Evolutionary conservation across 1,140 invertebrate genomes (phyloP), one percentile per base, ranked within the genome.

Genomic region (Diorhabda carinulata): DNA sequence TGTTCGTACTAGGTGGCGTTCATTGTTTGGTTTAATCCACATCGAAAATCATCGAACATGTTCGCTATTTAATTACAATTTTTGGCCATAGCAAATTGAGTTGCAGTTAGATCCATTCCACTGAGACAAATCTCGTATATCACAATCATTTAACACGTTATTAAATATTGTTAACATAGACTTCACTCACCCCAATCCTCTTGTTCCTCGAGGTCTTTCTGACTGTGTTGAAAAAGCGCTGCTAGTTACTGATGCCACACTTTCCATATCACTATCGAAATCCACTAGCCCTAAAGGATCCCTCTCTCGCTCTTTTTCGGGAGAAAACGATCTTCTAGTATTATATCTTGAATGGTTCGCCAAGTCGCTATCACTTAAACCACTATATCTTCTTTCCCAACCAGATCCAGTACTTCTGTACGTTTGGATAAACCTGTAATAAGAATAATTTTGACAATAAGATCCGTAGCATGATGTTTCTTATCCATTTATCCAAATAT

Each of bases 221-320:
- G 92, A 94, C 82, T 96, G 94, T 67, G 93, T 96, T 75, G 93
- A 95, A 82, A 95, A 95, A 77, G 93, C 92, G 86, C 93, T 95
- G 78, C 93, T 95, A 59, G 91, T 93, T 68, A 93, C 90, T 60
- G 91, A 92, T 59, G 87, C 91, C 66, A 94, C 91, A 75, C 92
- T 94, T 82, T 96, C 94, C 84, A 95, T 91, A 79, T 96, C 93
- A 68, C 92, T 94, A 82, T 95, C 93, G 70, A 89, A 88, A 79
- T 91, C 90, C 7, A 83, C 86, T 69, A 91, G 84, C 45, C 87
- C 83, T 74, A 91, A 86, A 72, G 90, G 90, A 75, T 92, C 91
- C 40, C 78, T 69, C 62, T 81, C 79, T 60, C 79, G 67, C 42
- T 81, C 79, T 42, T 72, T 74, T 61, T 89, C 91, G n/a, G 89